Base-by-base conservation (phyloP, 1,140 invertebrate species). In the Anagrus nilaparvatae region DNA sequence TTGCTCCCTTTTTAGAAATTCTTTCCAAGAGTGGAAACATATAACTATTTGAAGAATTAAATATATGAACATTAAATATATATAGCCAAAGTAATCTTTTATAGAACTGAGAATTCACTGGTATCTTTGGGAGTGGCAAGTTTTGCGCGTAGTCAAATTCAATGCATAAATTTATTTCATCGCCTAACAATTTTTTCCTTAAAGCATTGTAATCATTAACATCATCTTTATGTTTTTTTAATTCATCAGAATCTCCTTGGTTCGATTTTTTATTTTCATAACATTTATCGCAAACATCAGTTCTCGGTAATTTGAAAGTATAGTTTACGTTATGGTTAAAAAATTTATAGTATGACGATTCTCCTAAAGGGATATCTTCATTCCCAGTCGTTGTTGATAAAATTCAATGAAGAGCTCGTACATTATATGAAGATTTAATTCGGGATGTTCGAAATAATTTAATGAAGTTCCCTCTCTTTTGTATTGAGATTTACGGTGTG, bases 321-420 rank as follows among this genome's bases (percentile, higher is more conserved):
- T 31, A 40, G 7, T 21, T 20, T 18, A 37, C 35, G 14, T 3
- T 31, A 17, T 31, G 30, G 16, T 40, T 40, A 14, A 40, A 40
- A 32, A 31, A 40, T 32, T 40, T 40, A 13, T 6, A 8, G 20
- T 40, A 40, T 14, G 39, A 21, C 4, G 39, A 40, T 17, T 31
- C 29, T 5, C 12, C 13, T 3, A 40, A 3, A 9, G 28, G 18
- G 20, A n/a, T 18, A 29, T 12, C 17, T 8, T 14, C 28, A 21
- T 31, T 24, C 12, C 17, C 19, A 21, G 28, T 40, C 5, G 13
- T 8, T n/a, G 24, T 17, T 8, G 12, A 3, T 40, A 40, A 21
- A 21, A 40, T 8, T 31, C 39, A 10, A 32, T 3, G 21, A 31
- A 40, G 2, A 16, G 14, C 13, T 30, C n/a, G 17, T 40, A 32